phyloP scores from a whole-genome alignment of 2,888 invertebrate species.

The Epistrophe eligans region DNA sequence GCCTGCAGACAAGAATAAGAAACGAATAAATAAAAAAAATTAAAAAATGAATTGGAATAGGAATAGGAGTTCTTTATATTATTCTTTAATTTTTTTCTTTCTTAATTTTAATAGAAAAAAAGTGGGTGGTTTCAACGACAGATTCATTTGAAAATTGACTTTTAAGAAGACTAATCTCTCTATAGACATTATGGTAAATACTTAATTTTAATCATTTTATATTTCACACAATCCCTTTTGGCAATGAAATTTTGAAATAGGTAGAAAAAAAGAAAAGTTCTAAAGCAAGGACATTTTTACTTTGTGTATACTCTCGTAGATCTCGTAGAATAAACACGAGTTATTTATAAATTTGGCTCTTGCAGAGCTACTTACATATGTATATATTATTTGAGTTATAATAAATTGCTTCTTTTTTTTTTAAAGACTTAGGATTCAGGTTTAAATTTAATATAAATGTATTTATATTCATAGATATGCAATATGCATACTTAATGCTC shows the following conservation, averaged over 20 bases:
- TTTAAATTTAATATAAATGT: not conserved
- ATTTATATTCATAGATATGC: not conserved
- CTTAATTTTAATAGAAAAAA: not conserved
- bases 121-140: not conserved
- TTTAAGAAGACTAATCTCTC: slow-evolving; percentile 6
- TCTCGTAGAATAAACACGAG: not conserved
- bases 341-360: not conserved
- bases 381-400: not conserved
- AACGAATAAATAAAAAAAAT: slow-evolving; percentile 15
- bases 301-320: no score
- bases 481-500: not conserved
- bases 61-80: slow-evolving; percentile 15
- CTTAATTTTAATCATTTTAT: slow-evolving; percentile 28
- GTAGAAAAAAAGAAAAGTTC: not conserved
- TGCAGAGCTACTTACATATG: not conserved
- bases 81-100: slow-evolving; percentile 8
- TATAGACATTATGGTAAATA: slow-evolving; percentile 2
- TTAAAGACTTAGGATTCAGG: not conserved
- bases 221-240: not conserved
- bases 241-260: not conserved
- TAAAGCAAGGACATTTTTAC: not conserved
- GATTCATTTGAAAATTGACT: slow-evolving; percentile 17
- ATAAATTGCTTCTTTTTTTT: not conserved
- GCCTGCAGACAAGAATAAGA: slow-evolving; percentile 15
- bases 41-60: slow-evolving; percentile 7